Evolutionary conservation across 2,888 invertebrate genomes (phyloP).

Genomic region (Hemaris fuciformis): DNA sequence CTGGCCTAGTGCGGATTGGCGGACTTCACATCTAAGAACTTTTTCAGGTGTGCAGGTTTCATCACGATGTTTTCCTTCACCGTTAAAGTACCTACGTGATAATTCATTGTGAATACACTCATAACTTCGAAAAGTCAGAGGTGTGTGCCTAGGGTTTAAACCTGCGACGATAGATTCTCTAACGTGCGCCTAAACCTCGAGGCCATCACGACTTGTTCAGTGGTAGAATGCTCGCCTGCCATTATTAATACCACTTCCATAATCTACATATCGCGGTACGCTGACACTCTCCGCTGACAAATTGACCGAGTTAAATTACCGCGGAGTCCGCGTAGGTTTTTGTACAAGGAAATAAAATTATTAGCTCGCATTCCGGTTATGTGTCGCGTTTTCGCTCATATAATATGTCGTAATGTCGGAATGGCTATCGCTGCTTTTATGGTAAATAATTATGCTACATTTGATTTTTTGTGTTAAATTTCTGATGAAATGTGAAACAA

Average conservation of each 20-base stretch:
- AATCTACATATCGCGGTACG: neutral
- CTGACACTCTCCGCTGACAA: neutral
- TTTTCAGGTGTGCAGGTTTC: no score
- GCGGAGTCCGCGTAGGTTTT: neutral
- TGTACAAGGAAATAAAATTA: constrained; percentile 10
- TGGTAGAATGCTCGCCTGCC: no score
- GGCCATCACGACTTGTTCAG: no score
- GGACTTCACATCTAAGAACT: no score
- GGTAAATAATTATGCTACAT: neutral
- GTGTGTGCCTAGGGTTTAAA: no score
- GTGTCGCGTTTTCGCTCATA: neutral
- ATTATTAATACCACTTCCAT: neutral
- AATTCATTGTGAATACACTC: no score
- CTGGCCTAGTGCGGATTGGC: no score
- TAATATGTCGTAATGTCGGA: neutral
- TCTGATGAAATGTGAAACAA: neutral
- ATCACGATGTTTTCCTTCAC: no score
- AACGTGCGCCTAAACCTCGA: no score
- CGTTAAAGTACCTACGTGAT: no score
- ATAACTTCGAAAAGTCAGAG: no score
- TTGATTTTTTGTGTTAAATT: neutral
- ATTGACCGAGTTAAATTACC: neutral
- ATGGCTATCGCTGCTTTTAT: neutral
- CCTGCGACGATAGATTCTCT: no score
- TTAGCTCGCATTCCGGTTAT: neutral